Evolutionary conservation across 2,888 invertebrate genomes (phyloP).

Genomic region (Lasioglossum vierecki): DNA sequence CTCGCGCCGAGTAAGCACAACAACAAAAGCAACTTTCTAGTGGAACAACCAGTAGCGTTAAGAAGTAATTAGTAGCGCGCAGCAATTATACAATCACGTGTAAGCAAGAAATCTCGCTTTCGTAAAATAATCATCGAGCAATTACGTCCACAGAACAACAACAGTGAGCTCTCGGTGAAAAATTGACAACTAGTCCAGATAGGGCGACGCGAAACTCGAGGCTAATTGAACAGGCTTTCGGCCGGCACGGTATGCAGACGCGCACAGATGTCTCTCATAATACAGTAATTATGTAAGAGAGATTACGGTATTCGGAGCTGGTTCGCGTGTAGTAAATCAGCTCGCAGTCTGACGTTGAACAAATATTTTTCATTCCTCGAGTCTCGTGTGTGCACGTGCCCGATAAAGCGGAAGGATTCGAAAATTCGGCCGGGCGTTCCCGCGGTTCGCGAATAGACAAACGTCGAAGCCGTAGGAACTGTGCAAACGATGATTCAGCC

Average conservation of each 20-base stretch:
- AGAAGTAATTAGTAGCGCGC: neutral
- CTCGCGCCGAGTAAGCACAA: neutral
- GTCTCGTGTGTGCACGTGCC: neutral
- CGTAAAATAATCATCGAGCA: neutral
- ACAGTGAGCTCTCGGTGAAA: neutral
- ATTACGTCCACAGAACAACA: neutral
- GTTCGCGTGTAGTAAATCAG: conserved; percentile 1
- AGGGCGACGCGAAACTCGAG: too few relatives aligned
- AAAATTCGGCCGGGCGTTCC: conserved; percentile 8
- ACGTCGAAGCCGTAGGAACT: conserved; percentile 44
- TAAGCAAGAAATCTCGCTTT: neutral
- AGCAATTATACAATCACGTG: neutral
- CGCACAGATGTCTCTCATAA: conserved; percentile 35
- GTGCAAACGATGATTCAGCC: conserved; percentile 43
- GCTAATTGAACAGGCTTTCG: neutral
- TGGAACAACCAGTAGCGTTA: neutral
- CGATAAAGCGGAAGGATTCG: conserved; percentile 14
- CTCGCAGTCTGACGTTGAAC: neutral
- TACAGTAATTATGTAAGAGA: conserved; percentile 50
- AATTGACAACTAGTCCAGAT: neutral
- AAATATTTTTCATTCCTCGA: conserved; percentile 16
- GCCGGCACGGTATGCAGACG: neutral
- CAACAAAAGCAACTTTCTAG: neutral
- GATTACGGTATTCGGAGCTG: conserved; percentile 1
- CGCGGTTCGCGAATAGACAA: neutral